phyloP scores from a whole-genome alignment of 2,113 vertebrate species.

The Laticauda colubrina region DNA sequence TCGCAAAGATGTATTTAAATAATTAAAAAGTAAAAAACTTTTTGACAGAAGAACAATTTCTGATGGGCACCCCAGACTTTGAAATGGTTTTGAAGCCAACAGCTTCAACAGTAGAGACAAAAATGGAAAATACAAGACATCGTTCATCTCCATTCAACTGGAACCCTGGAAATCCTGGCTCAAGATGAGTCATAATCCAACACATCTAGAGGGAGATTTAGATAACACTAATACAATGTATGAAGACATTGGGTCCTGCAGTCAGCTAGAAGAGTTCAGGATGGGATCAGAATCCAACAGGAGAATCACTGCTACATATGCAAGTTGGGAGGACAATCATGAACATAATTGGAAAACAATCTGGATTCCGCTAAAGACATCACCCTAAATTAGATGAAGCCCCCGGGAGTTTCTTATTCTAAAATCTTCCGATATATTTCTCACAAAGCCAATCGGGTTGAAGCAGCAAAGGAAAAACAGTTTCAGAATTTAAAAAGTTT shows the following conservation, averaged over 20 bases:
- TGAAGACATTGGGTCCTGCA: background rate
- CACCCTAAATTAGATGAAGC: background rate
- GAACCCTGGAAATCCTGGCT: background rate
- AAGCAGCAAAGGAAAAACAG: background rate
- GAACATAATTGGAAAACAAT: background rate
- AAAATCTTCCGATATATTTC: background rate
- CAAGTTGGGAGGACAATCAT: background rate
- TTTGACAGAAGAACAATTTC: background rate
- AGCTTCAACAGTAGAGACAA: background rate
- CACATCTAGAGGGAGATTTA: background rate
- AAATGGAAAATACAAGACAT: background rate
- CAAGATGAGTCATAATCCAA: background rate
- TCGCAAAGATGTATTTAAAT: no score
- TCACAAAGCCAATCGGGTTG: background rate
- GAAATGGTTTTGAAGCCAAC: background rate
- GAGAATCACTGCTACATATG: background rate
- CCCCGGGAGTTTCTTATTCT: background rate
- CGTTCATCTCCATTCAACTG: background rate
- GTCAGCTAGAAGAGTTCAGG: background rate
- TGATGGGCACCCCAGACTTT: background rate
- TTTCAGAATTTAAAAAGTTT: background rate
- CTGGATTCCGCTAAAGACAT: background rate
- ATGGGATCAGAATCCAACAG: background rate
- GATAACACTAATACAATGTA: background rate
- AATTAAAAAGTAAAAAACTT: background rate